Percentiles rank a stretch among this genome's conserved stretches.
phyloP scores from a whole-genome alignment of 2,888 invertebrate species.

The Amphipyra berbera region DNA sequence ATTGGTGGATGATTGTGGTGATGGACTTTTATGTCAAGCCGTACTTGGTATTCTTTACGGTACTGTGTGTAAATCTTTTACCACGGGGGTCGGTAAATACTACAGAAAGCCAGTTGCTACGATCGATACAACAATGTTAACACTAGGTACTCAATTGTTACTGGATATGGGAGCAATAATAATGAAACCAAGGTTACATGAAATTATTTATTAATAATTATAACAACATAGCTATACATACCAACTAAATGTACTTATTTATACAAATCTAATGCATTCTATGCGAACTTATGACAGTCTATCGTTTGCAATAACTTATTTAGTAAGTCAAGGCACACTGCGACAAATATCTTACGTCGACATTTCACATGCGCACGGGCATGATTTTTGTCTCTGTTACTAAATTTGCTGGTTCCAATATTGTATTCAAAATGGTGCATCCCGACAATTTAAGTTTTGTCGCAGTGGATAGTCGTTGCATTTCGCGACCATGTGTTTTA shows the following conservation, averaged over 20 bases:
- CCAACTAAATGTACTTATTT: constrained; percentile 47
- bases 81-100: no score
- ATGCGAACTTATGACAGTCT: constrained; percentile 58
- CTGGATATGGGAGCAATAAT: constrained; percentile 36
- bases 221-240: constrained; percentile 43
- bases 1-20: no score
- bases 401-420: no score
- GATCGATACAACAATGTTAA: no score
- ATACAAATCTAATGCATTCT: constrained; percentile 61
- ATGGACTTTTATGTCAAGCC: no score
- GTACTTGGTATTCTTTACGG: no score
- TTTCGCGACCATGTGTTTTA: background rate
- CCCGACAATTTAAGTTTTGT: no score
- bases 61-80: no score
- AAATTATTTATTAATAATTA: constrained; percentile 57
- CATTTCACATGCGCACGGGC: no score
- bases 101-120: no score
- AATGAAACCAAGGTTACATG: constrained; percentile 59
- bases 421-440: no score
- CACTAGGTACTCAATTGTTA: constrained; percentile 7
- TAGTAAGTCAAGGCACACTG: constrained; percentile 1
- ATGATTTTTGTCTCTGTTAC: no score
- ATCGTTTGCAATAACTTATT: constrained; percentile 25
- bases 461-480: background rate
- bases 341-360: constrained; percentile 1